These are phyloP conservation scores for Nothobranchius kuhntae DNA, from an alignment of 2,113 vertebrate species.

Conservation along the genomic window DNA sequence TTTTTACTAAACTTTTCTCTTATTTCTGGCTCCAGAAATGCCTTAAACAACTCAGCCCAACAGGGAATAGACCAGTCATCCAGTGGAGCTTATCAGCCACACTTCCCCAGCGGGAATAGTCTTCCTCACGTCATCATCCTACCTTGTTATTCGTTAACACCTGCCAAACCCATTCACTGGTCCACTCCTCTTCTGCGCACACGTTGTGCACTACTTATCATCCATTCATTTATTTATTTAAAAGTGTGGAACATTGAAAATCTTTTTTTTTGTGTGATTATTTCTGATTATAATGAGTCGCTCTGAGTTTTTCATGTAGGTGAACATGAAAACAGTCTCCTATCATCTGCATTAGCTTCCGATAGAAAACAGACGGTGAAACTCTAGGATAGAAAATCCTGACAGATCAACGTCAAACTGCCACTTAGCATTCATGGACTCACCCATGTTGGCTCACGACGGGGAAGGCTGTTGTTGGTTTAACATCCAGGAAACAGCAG, in stretches of 20 bases:
- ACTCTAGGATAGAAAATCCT: no score
- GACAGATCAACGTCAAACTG: no score
- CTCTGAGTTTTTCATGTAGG: no score
- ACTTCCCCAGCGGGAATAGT: constrained; percentile 40
- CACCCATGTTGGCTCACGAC: no score
- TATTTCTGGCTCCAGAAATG: constrained; percentile 19
- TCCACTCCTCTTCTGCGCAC: constrained; percentile 21
- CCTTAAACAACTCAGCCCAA: constrained; percentile 13
- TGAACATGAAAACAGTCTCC: no score
- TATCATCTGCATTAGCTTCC: no score
- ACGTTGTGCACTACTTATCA: constrained; percentile 8
- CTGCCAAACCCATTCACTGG: constrained; percentile 35
- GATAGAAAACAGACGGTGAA: no score
- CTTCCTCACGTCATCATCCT: constrained; percentile 43
- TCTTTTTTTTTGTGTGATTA: no score
- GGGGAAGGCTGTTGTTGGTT: no score
- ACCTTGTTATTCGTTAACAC: constrained; percentile 29
- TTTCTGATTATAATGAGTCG: no score
- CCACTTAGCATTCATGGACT: no score
- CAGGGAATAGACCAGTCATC: constrained; percentile 51
- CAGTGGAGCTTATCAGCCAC: constrained; percentile 38
- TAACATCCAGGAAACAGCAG: no score
- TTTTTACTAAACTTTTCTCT: constrained; percentile 25
- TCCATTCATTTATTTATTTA: constrained; percentile 31
- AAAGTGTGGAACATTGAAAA: neutral